Evolutionary conservation across 92 coral and sea anemone genomes (phyloP).

Genomic region (Zoanthus sociatus): DNA sequence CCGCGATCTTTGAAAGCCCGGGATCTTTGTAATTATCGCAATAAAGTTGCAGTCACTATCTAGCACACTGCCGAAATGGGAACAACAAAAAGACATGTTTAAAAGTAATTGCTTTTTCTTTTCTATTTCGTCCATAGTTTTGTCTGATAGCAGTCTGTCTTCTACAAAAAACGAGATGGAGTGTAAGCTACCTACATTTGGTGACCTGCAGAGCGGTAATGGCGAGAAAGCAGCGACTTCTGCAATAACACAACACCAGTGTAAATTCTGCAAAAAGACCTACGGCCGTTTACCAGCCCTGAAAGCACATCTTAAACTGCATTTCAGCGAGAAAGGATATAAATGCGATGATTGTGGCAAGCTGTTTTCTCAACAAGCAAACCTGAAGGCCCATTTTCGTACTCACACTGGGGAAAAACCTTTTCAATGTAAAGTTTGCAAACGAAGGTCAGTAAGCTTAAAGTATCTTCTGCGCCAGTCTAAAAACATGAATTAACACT

Average conservation of each 20-base stretch:
- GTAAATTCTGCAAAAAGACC: constrained; percentile 8
- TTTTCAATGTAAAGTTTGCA: constrained; percentile 31
- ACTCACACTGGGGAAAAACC: constrained; percentile 37
- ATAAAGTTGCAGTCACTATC: too few species aligned
- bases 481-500: background rate
- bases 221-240: background rate
- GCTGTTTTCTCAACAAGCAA: constrained; percentile 31
- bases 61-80: too few species aligned
- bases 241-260: background rate
- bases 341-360: constrained; percentile 38
- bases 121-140: background rate
- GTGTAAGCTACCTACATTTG: background rate
- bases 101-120: background rate
- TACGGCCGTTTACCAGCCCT: constrained; percentile 30
- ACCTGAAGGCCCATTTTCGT: constrained; percentile 29
- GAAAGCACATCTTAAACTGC: constrained; percentile 25
- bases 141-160: background rate
- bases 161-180: background rate
- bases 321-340: constrained; percentile 11
- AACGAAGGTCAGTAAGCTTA: background rate
- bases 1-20: too few species aligned
- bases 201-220: background rate
- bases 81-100: too few species aligned
- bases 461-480: too few species aligned
- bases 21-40: too few species aligned